Evolutionary conservation across 2,888 invertebrate genomes (phyloP).

Genomic region (Capitulum mitella): DNA sequence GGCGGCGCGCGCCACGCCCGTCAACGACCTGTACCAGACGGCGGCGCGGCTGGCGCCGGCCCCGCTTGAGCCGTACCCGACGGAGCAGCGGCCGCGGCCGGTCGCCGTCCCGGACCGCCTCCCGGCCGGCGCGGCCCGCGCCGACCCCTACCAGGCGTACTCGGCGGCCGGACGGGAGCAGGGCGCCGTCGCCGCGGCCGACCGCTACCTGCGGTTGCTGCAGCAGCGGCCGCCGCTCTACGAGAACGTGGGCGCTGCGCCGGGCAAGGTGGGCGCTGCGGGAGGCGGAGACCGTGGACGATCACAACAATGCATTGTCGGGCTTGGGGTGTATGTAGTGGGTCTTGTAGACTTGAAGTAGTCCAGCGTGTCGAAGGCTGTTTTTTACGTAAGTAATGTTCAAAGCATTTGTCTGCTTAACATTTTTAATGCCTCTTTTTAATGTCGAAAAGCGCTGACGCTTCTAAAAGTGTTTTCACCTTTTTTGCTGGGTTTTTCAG

Average conservation of each 20-base stretch:
- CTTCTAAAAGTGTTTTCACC: no score
- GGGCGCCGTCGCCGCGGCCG: background rate
- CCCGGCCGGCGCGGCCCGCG: background rate
- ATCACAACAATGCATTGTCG: no score
- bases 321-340: no score
- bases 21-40: background rate
- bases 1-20: background rate
- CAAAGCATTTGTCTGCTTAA: no score
- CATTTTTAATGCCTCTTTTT: no score
- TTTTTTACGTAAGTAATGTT: no score
- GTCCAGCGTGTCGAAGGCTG: no score
- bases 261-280: background rate
- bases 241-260: background rate
- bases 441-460: no score
- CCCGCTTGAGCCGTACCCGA: background rate
- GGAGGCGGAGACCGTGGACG: no score
- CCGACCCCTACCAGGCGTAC: background rate
- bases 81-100: background rate
- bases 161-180: background rate
- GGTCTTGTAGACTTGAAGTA: no score
- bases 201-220: conserved; percentile 10
- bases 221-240: conserved; percentile 17
- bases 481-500: no score
- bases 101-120: background rate
- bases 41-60: background rate